These are phyloP conservation scores for Crepidodera aurea DNA, from an alignment of 2,888 invertebrate genomes.

Conservation along the genomic window DNA sequence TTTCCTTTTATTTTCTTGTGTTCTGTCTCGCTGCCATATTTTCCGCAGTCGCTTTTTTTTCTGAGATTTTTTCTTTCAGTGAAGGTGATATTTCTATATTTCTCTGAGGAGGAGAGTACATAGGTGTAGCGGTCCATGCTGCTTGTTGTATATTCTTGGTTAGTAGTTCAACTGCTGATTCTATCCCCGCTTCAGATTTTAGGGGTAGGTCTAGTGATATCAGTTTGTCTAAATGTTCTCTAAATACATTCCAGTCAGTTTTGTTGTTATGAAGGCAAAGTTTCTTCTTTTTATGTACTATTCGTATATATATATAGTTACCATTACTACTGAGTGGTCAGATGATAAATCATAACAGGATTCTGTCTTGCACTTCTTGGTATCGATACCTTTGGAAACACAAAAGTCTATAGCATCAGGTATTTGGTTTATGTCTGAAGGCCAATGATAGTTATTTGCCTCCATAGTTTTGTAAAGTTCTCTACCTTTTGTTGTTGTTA, in stretches of 20 bases:
- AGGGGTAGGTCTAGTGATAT: slow-evolving; percentile 14
- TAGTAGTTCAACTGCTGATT: no score
- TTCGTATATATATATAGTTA: slow-evolving; percentile 11
- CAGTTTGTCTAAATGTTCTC: slow-evolving; percentile 6
- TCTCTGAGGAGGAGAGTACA: no score
- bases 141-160: no score
- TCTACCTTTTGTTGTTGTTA: no score
- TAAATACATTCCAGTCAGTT: neutral
- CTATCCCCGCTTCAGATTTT: no score
- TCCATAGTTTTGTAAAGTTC: no score
- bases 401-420: slow-evolving; percentile 23
- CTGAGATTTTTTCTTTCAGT: slow-evolving; percentile 12
- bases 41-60: slow-evolving; percentile 14
- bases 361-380: slow-evolving; percentile 17
- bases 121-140: no score
- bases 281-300: slow-evolving; percentile 9
- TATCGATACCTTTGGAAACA: slow-evolving; percentile 20
- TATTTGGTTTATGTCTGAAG: slow-evolving; percentile 36
- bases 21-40: neutral
- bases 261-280: slow-evolving; percentile 12
- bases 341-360: slow-evolving; percentile 14
- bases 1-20: neutral
- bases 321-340: slow-evolving; percentile 17
- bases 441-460: no score
- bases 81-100: slow-evolving; percentile 11